phyloP scores from a whole-genome alignment of 1,140 invertebrate genomes.

The Cephus cinctus region DNA sequence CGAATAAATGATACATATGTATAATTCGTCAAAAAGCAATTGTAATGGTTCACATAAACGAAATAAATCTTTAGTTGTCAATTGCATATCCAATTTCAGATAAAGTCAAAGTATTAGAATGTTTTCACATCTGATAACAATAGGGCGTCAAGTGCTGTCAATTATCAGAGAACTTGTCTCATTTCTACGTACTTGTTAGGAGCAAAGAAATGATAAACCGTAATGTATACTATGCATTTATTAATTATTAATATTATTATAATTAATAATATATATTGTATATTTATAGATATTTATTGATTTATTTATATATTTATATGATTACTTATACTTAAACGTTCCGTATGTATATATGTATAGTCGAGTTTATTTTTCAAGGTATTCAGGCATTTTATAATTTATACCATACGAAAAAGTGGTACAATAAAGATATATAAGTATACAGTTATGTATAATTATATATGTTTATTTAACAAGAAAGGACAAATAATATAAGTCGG shows the following conservation, averaged over 20 bases:
- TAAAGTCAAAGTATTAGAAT: not conserved
- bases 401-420: slow-evolving; percentile 45
- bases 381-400: slow-evolving; percentile 39
- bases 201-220: not conserved
- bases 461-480: not conserved
- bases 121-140: not conserved
- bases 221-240: slow-evolving; percentile 35
- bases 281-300: slow-evolving; percentile 25
- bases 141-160: not conserved
- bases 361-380: slow-evolving; percentile 14
- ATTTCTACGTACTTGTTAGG: not conserved
- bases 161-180: not conserved
- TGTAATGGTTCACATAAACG: not conserved
- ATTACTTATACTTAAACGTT: slow-evolving; percentile 12
- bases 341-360: slow-evolving; percentile 37
- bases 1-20: no score
- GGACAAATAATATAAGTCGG: not conserved
- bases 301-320: slow-evolving; percentile 17
- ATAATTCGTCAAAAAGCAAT: no score
- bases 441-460: slow-evolving; percentile 9
- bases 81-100: not conserved
- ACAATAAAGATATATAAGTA: slow-evolving; percentile 30
- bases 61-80: not conserved
- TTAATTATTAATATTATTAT: slow-evolving; percentile 41
- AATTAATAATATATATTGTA: slow-evolving; percentile 35